Evolutionary conservation across 2,797 vertebrate species (phyloP).

Genomic region (Melanogrammus aeglefinus): DNA sequence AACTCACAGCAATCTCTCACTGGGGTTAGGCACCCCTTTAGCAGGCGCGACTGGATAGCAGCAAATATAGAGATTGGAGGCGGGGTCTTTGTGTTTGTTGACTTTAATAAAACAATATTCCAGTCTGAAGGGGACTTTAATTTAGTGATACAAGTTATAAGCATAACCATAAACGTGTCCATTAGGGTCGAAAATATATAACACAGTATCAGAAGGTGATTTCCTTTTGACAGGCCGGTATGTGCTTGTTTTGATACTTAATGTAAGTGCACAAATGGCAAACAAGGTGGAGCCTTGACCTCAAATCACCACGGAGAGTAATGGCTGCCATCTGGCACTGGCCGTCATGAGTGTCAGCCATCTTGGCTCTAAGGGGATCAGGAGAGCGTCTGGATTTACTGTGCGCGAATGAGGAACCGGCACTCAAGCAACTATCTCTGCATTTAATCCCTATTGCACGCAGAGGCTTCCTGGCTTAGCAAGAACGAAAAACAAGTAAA

Average conservation of each 20-base stretch:
- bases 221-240: slow-evolving; percentile 33
- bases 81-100: neutral
- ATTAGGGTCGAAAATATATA: neutral
- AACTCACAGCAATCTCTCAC: neutral
- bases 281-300: slow-evolving; percentile 69
- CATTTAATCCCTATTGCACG: slow-evolving; percentile 12
- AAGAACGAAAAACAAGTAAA: neutral
- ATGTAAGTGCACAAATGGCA: slow-evolving; percentile 65
- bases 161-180: neutral
- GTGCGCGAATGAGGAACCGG: slow-evolving; percentile 49
- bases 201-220: slow-evolving; percentile 18
- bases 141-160: neutral
- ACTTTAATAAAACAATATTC: neutral
- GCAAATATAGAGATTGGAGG: neutral
- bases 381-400: slow-evolving; percentile 20
- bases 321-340: slow-evolving; percentile 74
- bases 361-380: slow-evolving; percentile 55
- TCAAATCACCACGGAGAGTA: slow-evolving; percentile 68
- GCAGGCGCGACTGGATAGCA: neutral
- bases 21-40: neutral
- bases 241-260: slow-evolving; percentile 45
- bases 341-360: slow-evolving; percentile 55
- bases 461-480: slow-evolving; percentile 4
- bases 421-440: slow-evolving; percentile 26
- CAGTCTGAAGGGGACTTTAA: neutral